Base-by-base conservation (phyloP, 2,797 vertebrate genomes). In the Jordanella pulchra region DNA sequence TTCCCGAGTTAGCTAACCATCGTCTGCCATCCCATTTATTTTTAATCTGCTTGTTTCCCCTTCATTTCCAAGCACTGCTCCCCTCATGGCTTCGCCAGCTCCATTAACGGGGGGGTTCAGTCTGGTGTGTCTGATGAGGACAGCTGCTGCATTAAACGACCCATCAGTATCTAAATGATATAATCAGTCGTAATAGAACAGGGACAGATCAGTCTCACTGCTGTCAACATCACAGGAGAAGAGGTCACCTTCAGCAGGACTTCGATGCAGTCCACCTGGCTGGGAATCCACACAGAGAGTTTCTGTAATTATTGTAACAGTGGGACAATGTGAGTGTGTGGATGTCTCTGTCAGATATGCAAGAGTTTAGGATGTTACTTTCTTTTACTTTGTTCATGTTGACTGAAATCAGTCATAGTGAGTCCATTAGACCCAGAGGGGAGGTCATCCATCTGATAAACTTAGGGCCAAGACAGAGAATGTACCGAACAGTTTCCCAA, bases 121-220 rank as follows among this genome's bases (percentile, higher is more conserved):
- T 82, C 86, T 91, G 80, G 72, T 88, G 86, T 71, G 80, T 86
- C 84, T 89, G 90, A 90, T 88, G 89, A 89, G 83, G 84, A 90
- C 91, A 92, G 92, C 89, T 92, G 90, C 89, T 87, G 83, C 79
- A 85, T 89, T 91, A 90, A 92, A 90, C 60, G 67, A 82, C 86
- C 89, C 89, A 92, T 89, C 88, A 91, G 87, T 87, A 89, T 87
- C 86, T 85, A 91, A 93, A 92, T 90, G 86, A 91, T 81, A 82
- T 84, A 86, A 93, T 92, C 91, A 90, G 82, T 89, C 70, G 83
- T 91, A 90, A 92, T 91, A 85, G 87, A 87, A 87, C 65, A 1
- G 90, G 84, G 90, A 87, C 76, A 61, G 51, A 90, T 82, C 85
- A 47, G 78, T 92, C 88, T 84, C 89, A 47, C 61, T n/a, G 84